A percentile compares a stretch with the other conserved stretches of the same genome.
These are phyloP conservation scores for Argyra leucocephala DNA, from an alignment of 2,888 invertebrate species.

Conservation along the genomic window DNA sequence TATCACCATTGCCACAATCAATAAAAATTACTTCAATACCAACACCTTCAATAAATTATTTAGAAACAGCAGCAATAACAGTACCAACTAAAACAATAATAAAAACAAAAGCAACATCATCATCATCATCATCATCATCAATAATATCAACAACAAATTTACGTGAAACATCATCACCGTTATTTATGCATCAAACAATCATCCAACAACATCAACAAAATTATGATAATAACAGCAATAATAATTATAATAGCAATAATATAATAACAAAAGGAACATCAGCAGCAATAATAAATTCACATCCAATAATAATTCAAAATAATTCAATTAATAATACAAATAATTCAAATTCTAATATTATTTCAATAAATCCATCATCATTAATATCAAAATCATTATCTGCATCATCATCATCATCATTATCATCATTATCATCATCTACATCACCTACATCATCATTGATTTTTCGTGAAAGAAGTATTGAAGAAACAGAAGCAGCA, in stretches of 20 bases:
- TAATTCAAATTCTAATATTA: not conserved
- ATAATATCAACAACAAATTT: not conserved
- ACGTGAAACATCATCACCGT: not conserved
- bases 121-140: not conserved
- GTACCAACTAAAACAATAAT: no score
- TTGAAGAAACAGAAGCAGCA: constrained; percentile 82
- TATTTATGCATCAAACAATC: not conserved
- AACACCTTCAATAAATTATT: constrained; percentile 26
- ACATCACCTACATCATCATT: not conserved
- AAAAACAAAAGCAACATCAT: not conserved
- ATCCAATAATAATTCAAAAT: not conserved
- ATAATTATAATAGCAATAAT: not conserved
- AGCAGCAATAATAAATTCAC: not conserved
- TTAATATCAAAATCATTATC: not conserved
- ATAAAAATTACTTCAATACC: constrained; percentile 10
- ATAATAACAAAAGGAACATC: not conserved
- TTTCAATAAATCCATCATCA: not conserved
- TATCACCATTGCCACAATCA: constrained; percentile 9
- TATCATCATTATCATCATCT: not conserved
- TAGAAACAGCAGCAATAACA: constrained; percentile 20
- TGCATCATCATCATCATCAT: not conserved
- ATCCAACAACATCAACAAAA: not conserved
- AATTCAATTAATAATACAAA: not conserved
- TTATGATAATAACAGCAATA: not conserved
- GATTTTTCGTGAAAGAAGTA: constrained; percentile 50